Evolutionary conservation across 2,797 vertebrate genomes (phyloP), one percentile per base, ranked within the genome.

Genomic region (Danio kyathit): DNA sequence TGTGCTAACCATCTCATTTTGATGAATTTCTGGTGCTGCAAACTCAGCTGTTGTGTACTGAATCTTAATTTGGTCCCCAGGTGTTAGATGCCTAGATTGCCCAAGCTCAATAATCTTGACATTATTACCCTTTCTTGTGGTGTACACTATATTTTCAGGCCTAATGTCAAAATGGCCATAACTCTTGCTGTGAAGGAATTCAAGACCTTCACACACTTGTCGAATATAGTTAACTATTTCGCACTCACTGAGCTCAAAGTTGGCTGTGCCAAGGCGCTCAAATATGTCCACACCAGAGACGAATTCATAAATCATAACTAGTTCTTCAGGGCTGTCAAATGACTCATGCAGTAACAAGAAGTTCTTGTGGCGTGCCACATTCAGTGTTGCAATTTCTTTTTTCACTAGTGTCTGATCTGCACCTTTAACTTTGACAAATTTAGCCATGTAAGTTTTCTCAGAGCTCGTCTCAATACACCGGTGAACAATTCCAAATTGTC

Each of bases 101-200:
- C 98, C 98, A 90, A 99, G 91, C 92, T 99, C 98, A 90, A 97
- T 95, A 70, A 99, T 98, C 93, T 99, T 99, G 88, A 99, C 90
- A 69, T 87, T 89, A 14, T 93, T 96, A 88, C 96, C 96, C 85
- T 92, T 97, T 93, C 96, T 97, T 81, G 96, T 97, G 52, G 95
- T 94, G 86, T 97, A 99, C 82, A 99, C 94, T 81, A 99, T 96
- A 84, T 97, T 99, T 83, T 99, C 98, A 84, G 98, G 97, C 87
- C 93, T 97, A 85, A 99, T 97, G 87, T 99, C 98, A 91, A 99
- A 98, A 93, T 98, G 94, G 52, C 96, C 97, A 82, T 98, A 96
- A 88, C 94, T 97, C 59, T 96, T 90, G 75, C 84, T 87, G 57
- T 99, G 98, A 84, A 99, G 89, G 92, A 96, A 99, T 83, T 97